Base-by-base conservation (phyloP, 2,797 vertebrate genomes). In the Nannoperca australis region DNA sequence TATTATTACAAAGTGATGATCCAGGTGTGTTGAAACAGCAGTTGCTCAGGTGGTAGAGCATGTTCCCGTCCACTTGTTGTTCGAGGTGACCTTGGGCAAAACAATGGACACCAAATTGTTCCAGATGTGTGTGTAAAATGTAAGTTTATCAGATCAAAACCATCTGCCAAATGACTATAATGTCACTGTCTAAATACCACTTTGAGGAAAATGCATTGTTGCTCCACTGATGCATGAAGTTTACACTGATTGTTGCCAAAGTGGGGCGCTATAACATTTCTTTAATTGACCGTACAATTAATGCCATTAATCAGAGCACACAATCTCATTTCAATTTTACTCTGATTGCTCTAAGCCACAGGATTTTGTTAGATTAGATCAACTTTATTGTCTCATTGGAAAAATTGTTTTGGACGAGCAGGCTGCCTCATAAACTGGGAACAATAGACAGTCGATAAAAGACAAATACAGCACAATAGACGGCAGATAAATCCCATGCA, bases 281-380 rank as follows among this genome's bases (percentile, higher is more conserved):
- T 72, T 75, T 82, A 49, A 65, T 70, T 78, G 49, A 27, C 24
- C 32, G 42, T 32, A 24, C 5, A 47, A 22, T 70, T 30, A 68
- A 72, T 71, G 49, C 24, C 40, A 61, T 73, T 44, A 78, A 73
- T 75, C 54, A 79, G 11, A 20, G 2, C 22, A 36, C 20, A 71
- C 59, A 85, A 66, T 22, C 73, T 79, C 6, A 68, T 84, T 78
- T 69, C n/a, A 63, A 27, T 45, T 63, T 69, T 44, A 66, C 15
- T 74, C 18, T 22, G 47, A 59, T 59, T 53, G 51, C 61, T 79
- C 14, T 42, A 55, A 79, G 62, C 44, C n/a, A 47, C 20, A 17
- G 64, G 40, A 59, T 73, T 83, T 86, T 73, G 66, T 62, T 63
- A 47, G 47, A 84, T 83, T 38, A 83, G 45, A 88, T 70, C 3